Evolutionary conservation across 2,113 vertebrate genomes (phyloP).

Genomic region (Gymnogyps californianus): DNA sequence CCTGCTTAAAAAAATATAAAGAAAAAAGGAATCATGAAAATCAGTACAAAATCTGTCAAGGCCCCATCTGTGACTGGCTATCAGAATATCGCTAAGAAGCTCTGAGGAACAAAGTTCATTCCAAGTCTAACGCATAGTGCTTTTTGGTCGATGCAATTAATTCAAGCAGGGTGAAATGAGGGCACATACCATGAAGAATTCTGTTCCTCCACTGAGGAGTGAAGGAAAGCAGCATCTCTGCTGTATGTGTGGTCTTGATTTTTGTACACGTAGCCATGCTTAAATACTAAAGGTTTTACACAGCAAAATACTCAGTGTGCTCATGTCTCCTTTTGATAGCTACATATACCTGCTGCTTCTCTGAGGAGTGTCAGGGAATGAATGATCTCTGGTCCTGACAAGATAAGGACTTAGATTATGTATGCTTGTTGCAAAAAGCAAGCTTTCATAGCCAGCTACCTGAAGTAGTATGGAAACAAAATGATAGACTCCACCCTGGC

Average conservation of each 20-base stretch:
- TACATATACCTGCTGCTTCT: not conserved
- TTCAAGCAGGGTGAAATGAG: constrained; percentile 20
- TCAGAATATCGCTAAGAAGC: constrained; percentile 24
- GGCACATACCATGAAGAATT: not conserved
- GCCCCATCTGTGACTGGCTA: constrained; percentile 26
- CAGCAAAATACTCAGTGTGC: not conserved
- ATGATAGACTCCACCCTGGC: not conserved
- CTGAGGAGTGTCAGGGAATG: not conserved
- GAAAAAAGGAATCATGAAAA: constrained; percentile 16
- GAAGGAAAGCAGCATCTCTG: not conserved
- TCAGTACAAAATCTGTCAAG: constrained; percentile 46
- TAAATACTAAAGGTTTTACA: not conserved
- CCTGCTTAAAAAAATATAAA: not conserved
- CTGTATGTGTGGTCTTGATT: not conserved
- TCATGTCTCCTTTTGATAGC: not conserved
- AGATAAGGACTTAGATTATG: not conserved
- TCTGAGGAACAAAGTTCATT: constrained; percentile 39
- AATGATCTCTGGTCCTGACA: not conserved
- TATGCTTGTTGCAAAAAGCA: not conserved
- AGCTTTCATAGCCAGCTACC: not conserved
- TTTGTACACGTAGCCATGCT: not conserved
- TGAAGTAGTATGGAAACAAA: not conserved
- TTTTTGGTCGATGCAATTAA: constrained; percentile 17
- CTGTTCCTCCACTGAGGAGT: not conserved
- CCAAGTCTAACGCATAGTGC: constrained; percentile 16